phyloP scores from a whole-genome alignment of 2,888 invertebrate genomes.

The Protonemura montana region DNA sequence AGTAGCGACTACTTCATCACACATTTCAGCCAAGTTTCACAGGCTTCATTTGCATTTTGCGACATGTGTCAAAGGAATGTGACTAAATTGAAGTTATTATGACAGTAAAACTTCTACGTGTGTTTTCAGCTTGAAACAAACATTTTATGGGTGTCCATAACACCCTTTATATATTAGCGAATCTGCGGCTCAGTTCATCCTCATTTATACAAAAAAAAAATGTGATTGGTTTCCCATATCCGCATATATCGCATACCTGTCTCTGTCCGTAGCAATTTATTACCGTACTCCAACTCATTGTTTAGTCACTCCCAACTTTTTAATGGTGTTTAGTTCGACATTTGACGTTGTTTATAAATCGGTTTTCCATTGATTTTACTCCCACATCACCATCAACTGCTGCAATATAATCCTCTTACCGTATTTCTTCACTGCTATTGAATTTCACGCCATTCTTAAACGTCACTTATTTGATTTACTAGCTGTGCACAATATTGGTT shows the following conservation, averaged over 20 bases:
- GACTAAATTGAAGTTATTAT: no score
- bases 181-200: no score
- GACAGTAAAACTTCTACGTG: no score
- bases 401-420: not conserved
- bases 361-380: not conserved
- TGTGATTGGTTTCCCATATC: not conserved
- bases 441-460: not conserved
- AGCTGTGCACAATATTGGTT: not conserved
- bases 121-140: no score
- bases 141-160: no score
- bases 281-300: not conserved
- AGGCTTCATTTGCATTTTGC: no score
- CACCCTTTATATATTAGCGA: no score
- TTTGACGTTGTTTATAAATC: conserved; percentile 7
- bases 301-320: not conserved
- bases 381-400: not conserved
- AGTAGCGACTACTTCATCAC: no score
- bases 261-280: not conserved
- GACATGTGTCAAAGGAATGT: no score
- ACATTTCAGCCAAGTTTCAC: no score
- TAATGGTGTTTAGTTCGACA: not conserved
- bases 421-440: not conserved
- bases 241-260: not conserved
- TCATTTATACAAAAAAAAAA: not conserved
- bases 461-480: not conserved